Percentiles rank a stretch among this genome's conserved stretches.
These are phyloP conservation scores for Dendroctonus ponderosae DNA, from an alignment of 1,140 invertebrate genomes.

Conservation along the genomic window DNA sequence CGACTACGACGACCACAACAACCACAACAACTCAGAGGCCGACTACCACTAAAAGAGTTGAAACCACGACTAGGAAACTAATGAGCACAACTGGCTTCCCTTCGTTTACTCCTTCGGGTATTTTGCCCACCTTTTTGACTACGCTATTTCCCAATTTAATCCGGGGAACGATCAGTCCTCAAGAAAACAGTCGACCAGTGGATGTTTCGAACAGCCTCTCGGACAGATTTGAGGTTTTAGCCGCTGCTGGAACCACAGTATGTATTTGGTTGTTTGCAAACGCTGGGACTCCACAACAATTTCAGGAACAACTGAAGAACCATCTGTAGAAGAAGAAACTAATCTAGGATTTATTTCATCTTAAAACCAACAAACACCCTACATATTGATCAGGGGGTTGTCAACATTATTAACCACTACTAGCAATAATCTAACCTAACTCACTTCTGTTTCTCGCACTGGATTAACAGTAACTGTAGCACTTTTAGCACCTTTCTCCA, in stretches of 20 bases:
- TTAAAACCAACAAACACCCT: too few relatives aligned
- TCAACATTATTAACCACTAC: too few relatives aligned
- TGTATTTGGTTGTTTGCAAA: neutral
- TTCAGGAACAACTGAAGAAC: too few relatives aligned
- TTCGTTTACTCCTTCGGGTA: constrained; percentile 13
- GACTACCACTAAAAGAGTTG: constrained; percentile 19
- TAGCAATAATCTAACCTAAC: too few relatives aligned
- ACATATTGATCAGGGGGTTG: too few relatives aligned
- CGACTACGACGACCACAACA: constrained; percentile 43
- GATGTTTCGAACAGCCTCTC: constrained; percentile 29
- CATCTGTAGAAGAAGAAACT: too few relatives aligned
- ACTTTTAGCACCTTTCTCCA: too few relatives aligned
- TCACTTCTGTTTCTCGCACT: too few relatives aligned
- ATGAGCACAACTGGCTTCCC: constrained; percentile 31
- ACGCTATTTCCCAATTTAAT: constrained; percentile 40
- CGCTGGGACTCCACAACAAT: constrained; percentile 17
- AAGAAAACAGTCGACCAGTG: constrained; percentile 6
- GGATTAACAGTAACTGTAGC: too few relatives aligned
- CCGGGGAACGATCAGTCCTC: constrained; percentile 8
- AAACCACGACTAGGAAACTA: constrained; percentile 26
- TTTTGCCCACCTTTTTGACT: constrained; percentile 33
- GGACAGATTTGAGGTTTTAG: constrained; percentile 19
- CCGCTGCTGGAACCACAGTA: constrained; percentile 29
- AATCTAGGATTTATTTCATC: too few relatives aligned
- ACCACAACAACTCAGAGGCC: constrained; percentile 19